Evolutionary conservation across 2,113 vertebrate genomes (phyloP).

Genomic region (Brienomyrus brachyistius): DNA sequence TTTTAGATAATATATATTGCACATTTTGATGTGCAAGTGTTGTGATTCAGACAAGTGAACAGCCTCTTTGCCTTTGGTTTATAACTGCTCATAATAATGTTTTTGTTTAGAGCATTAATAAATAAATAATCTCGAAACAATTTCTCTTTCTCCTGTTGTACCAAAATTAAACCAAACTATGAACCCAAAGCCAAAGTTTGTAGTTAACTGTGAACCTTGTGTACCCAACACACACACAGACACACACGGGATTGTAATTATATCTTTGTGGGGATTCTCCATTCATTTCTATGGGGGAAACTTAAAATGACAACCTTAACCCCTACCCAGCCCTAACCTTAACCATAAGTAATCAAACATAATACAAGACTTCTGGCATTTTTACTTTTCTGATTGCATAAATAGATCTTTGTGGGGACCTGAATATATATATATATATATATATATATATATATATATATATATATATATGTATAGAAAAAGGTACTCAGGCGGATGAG

Average conservation of each 20-base stretch:
- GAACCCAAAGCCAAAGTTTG: not conserved
- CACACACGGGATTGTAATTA: not conserved
- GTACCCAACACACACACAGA: not conserved
- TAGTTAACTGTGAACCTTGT: not conserved
- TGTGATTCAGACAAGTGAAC: not conserved
- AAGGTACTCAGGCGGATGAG: not conserved
- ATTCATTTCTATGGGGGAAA: no score
- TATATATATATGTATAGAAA: not conserved
- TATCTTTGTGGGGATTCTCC: no score
- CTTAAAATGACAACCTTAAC: no score
- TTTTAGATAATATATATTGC: not conserved
- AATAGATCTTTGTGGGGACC: no score
- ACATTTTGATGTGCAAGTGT: not conserved
- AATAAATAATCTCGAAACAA: not conserved
- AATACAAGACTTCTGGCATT: no score
- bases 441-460: no score
- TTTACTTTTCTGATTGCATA: no score
- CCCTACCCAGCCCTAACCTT: no score
- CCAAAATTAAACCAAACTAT: not conserved
- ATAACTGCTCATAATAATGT: not conserved
- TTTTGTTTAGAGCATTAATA: not conserved
- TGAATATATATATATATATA: no score
- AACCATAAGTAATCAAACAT: no score
- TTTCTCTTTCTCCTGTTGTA: not conserved
- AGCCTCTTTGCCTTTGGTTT: not conserved